Evolutionary conservation across 1,140 invertebrate species (phyloP).

Genomic region (Coptotermes formosanus): DNA sequence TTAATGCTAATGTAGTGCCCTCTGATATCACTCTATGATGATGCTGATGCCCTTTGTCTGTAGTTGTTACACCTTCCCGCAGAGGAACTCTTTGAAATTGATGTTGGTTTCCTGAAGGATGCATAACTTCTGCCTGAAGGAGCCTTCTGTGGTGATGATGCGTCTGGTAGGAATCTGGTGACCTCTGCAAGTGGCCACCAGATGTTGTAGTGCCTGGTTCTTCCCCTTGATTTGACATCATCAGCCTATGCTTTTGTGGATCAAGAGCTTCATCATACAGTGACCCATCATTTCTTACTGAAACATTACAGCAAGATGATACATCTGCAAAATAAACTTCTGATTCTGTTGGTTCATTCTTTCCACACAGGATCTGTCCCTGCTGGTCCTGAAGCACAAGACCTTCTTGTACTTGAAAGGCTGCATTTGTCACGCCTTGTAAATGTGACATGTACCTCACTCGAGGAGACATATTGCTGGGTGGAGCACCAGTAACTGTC

Average conservation of each 20-base stretch:
- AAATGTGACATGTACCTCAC: constrained; percentile 45
- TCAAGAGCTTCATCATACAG: constrained; percentile 48
- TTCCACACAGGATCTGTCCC: constrained; percentile 5
- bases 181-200: constrained; percentile 40
- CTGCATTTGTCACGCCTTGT: constrained; percentile 62
- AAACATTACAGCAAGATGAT: constrained; percentile 78
- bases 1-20: neutral
- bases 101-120: neutral
- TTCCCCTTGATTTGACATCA: constrained; percentile 30
- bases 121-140: neutral
- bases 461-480: constrained; percentile 45
- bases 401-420: constrained; percentile 59
- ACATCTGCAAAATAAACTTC: constrained; percentile 85
- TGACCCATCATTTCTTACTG: constrained; percentile 58
- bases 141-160: constrained; percentile 36
- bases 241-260: constrained; percentile 38
- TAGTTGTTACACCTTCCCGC: neutral
- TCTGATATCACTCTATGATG: neutral
- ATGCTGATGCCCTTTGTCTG: constrained; percentile 18
- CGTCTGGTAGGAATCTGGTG: constrained; percentile 41
- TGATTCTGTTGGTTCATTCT: constrained; percentile 55
- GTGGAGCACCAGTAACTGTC: constrained; percentile 44
- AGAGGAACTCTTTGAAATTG: constrained; percentile 14
- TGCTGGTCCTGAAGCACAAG: constrained; percentile 12
- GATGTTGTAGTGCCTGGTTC: constrained; percentile 35